Percentiles rank a stretch among this genome's conserved stretches.
phyloP scores from a whole-genome alignment of 2,888 invertebrate species.

The Cerastis leucographa region DNA sequence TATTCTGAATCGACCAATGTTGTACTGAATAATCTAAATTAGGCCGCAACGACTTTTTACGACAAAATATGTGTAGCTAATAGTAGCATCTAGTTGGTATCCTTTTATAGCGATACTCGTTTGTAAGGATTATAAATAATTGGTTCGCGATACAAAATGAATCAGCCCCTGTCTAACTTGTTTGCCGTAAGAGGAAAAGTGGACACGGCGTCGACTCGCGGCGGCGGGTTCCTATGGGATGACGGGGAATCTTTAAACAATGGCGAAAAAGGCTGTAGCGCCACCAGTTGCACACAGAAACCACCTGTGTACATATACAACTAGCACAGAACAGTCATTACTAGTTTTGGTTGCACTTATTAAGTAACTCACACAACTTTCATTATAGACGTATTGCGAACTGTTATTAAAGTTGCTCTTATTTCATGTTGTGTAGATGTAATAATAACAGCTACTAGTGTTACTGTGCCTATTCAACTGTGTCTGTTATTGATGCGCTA shows the following conservation, averaged over 20 bases:
- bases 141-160: constrained; percentile 76
- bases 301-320: constrained; percentile 23
- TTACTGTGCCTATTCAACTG: constrained; percentile 16
- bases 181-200: constrained; percentile 83
- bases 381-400: constrained; percentile 3
- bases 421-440: constrained; percentile 9
- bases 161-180: constrained; percentile 79
- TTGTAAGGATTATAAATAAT: constrained; percentile 70
- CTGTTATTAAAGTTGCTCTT: background rate
- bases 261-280: constrained; percentile 48
- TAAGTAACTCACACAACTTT: constrained; percentile 22
- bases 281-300: constrained; percentile 8
- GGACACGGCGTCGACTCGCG: constrained; percentile 50
- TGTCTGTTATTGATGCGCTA: constrained; percentile 9
- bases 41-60: constrained; percentile 44
- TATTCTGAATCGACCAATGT: constrained; percentile 19
- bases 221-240: constrained; percentile 67
- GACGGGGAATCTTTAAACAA: constrained; percentile 46
- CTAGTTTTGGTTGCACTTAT: constrained; percentile 18
- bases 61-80: constrained; percentile 30
- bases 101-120: constrained; percentile 61
- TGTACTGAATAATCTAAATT: constrained; percentile 27
- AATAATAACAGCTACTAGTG: background rate
- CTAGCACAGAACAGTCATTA: constrained; percentile 14
- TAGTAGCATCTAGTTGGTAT: constrained; percentile 45